Conservation (phyloP, 2,797 vertebrate genomes). For the Syngnathus acus region DNA sequence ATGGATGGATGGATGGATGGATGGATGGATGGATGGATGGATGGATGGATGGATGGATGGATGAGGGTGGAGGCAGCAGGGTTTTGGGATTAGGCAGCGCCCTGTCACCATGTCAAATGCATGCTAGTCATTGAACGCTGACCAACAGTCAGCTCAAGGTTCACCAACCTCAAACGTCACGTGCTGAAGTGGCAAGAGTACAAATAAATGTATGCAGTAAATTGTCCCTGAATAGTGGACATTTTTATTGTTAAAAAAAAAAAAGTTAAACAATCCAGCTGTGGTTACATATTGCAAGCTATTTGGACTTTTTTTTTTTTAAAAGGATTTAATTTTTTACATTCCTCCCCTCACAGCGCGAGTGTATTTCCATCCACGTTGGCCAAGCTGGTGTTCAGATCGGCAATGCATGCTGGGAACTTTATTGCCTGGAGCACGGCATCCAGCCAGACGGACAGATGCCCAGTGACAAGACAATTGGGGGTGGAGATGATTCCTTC, state of each 20-base stretch:
- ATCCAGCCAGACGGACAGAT: constrained; percentile 59
- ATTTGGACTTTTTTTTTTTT: too few relatives aligned
- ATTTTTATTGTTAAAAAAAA: background rate
- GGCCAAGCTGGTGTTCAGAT: constrained; percentile 61
- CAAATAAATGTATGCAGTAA: background rate
- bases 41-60: too few relatives aligned
- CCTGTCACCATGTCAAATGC: background rate
- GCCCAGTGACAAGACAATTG: constrained; percentile 54
- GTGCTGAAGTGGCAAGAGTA: background rate
- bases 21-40: background rate
- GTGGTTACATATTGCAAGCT: too few relatives aligned
- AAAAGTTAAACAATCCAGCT: too few relatives aligned
- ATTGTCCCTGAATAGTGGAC: background rate
- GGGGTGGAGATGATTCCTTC: constrained; percentile 55
- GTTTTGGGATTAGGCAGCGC: background rate
- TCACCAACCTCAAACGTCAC: background rate
- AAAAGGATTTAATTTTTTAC: background rate
- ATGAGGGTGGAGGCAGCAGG: background rate
- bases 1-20: background rate
- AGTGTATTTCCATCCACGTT: constrained; percentile 54
- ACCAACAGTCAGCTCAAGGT: background rate
- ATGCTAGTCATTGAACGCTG: background rate
- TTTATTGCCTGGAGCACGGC: constrained; percentile 54
- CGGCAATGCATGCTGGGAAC: constrained; percentile 57
- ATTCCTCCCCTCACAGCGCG: constrained; percentile 24